Evolutionary conservation across 1,140 invertebrate genomes (phyloP).

Genomic region (Pachypeltis micranthus): DNA sequence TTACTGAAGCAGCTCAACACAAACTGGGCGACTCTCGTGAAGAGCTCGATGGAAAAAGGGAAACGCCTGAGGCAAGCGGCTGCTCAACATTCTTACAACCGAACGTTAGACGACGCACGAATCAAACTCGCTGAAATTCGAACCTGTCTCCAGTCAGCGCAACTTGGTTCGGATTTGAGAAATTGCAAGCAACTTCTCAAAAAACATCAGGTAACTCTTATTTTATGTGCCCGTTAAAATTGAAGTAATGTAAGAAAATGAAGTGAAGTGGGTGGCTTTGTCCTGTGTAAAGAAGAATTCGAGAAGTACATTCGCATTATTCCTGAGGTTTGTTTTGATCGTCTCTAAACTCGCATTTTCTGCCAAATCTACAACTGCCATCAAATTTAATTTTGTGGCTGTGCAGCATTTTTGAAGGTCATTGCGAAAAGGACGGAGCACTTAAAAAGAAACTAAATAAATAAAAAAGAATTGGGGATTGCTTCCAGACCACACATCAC

Average conservation of each 20-base stretch:
- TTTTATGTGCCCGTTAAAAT: not conserved
- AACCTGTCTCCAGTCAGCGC: conserved; percentile 57
- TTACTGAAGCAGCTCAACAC: conserved; percentile 55
- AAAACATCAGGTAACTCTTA: conserved; percentile 53
- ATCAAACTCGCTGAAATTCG: conserved; percentile 70
- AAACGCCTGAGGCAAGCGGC: conserved; percentile 66
- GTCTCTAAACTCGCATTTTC: too few species aligned
- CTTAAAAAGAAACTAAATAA: too few species aligned
- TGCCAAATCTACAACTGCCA: too few species aligned
- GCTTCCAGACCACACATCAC: too few species aligned
- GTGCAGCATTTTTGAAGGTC: too few species aligned
- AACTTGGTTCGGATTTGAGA: conserved; percentile 71
- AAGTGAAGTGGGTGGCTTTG: too few species aligned
- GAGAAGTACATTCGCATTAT: too few species aligned
- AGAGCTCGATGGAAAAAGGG: conserved; percentile 69
- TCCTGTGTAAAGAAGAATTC: too few species aligned
- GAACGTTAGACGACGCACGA: conserved; percentile 63
- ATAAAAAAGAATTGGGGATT: too few species aligned
- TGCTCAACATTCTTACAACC: conserved; percentile 66
- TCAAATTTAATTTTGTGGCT: too few species aligned
- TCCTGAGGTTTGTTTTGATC: too few species aligned
- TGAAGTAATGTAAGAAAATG: not conserved
- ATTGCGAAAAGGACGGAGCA: too few species aligned
- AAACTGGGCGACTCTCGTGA: conserved; percentile 57
- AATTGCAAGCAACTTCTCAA: conserved; percentile 80